Base-by-base conservation (phyloP, 1,140 invertebrate species). In the Bombus sylvicola region DNA sequence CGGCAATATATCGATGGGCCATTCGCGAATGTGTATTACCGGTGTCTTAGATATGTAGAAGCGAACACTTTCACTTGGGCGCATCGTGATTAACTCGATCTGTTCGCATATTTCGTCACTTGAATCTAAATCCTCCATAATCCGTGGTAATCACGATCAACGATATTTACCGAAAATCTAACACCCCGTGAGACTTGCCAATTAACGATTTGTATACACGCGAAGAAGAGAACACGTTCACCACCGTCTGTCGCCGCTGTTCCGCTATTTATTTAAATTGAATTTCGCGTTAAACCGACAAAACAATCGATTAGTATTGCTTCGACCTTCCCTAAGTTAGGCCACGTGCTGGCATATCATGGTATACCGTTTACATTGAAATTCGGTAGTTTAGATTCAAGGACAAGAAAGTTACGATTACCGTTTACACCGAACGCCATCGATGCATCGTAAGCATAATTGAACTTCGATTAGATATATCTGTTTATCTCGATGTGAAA, bases 61-160 rank as follows among this genome's bases (percentile, higher is more conserved):
- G 43, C 77, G 62, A n/a, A 31, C 59, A 88, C 89, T 88, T 91
- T 90, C 87, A 85, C 90, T 87, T 37, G 34, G 12, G n/a, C 15
- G 39, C 69, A 83, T 76, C 47, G 53, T 62, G 39, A 77, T 62
- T 74, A 41, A 68, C 8, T 57, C 62, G 53, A n/a, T 57, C 72
- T 6, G 53, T 34, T 53, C 68, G 69, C 13, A 53, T 9, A 59
- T 88, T 90, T 88, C 80, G 47, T 75, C 31, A 74, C 86, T 83
- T 75, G 72, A 66, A 72, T 66, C 43, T 69, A 39, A 59, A 80
- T 69, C 39, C 37, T 47, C 12, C 28, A 34, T 37, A 34, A 82
- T 28, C 41, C 8, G 37, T 22, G 9, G 28, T 31, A 81, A 53
- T 59, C n/a, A 18, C 34, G 39, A 59, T 31, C 15, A 25, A 59